Evolutionary conservation across 2,797 vertebrate species (phyloP).

Genomic region (Mormyrops attenuatus): DNA sequence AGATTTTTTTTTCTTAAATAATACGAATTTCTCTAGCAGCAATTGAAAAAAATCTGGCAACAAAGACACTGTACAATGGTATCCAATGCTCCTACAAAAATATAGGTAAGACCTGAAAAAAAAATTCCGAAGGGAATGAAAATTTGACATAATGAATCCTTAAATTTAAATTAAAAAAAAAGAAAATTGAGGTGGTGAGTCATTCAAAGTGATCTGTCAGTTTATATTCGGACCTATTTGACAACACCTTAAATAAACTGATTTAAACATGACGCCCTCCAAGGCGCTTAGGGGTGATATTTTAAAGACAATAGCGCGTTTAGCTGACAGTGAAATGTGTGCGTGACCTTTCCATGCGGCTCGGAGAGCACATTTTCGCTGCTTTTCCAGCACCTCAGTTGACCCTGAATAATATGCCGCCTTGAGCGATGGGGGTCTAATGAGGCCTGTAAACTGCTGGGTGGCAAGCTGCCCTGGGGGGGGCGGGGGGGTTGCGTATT

Average conservation of each 20-base stretch:
- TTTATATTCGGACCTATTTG: not conserved
- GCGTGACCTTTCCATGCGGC: not conserved
- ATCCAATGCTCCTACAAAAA: not conserved
- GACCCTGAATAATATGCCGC: not conserved
- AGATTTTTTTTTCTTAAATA: not conserved
- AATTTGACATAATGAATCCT: not conserved
- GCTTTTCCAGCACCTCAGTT: not conserved
- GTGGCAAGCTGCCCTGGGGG: not conserved
- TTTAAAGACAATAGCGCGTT: not conserved
- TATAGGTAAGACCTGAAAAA: not conserved
- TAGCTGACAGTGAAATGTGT: not conserved
- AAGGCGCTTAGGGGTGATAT: not conserved
- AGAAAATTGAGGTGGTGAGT: not conserved
- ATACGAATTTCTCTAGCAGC: not conserved
- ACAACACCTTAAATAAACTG: not conserved
- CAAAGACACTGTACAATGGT: not conserved
- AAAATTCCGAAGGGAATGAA: not conserved
- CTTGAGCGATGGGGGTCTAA: not conserved
- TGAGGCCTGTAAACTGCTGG: not conserved
- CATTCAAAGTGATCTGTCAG: not conserved
- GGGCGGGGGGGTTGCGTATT: not conserved
- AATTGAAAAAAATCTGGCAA: not conserved
- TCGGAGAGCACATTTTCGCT: not conserved
- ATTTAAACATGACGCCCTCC: not conserved
- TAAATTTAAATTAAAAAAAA: not conserved